These are phyloP conservation scores for Hylaeus volcanicus DNA, from an alignment of 1,140 invertebrate species.

Conservation along the genomic window DNA sequence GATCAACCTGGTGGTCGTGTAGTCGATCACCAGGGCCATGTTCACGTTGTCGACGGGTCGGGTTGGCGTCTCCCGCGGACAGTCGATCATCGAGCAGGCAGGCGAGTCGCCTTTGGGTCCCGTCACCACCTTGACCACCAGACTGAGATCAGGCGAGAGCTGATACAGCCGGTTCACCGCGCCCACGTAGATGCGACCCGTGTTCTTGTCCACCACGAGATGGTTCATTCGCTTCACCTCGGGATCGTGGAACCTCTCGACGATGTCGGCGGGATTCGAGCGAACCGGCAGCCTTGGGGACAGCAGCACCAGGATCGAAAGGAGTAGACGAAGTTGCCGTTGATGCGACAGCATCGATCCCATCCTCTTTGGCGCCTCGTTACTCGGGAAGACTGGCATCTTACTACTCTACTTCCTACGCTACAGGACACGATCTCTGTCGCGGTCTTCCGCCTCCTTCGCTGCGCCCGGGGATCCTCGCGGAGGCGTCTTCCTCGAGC, in stretches of 20 bases:
- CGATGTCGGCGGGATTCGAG: conserved; percentile 82
- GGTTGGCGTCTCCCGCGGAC: conserved; percentile 86
- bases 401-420: conserved; percentile 69
- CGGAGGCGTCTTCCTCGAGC: conserved; percentile 59
- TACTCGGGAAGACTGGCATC: conserved; percentile 65
- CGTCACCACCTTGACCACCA: conserved; percentile 89
- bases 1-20: conserved; percentile 93
- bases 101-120: conserved; percentile 95
- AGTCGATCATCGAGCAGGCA: conserved; percentile 93
- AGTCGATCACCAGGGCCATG: conserved; percentile 97
- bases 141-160: conserved; percentile 91
- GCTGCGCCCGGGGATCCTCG: conserved; percentile 52
- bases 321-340: conserved; percentile 44
- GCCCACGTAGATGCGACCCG: conserved; percentile 94
- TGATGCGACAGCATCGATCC: conserved; percentile 41
- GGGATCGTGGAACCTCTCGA: conserved; percentile 84
- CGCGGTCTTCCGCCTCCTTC: conserved; percentile 43
- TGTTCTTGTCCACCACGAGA: conserved; percentile 94
- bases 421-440: conserved; percentile 57
- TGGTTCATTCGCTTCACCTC: conserved; percentile 88
- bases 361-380: conserved; percentile 44
- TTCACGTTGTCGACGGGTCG: conserved; percentile 95
- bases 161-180: conserved; percentile 97
- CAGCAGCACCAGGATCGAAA: conserved; percentile 72
- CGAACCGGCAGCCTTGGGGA: conserved; percentile 77